Base-by-base conservation (phyloP, 2,797 vertebrate species). In the Protosalanx chinensis region DNA sequence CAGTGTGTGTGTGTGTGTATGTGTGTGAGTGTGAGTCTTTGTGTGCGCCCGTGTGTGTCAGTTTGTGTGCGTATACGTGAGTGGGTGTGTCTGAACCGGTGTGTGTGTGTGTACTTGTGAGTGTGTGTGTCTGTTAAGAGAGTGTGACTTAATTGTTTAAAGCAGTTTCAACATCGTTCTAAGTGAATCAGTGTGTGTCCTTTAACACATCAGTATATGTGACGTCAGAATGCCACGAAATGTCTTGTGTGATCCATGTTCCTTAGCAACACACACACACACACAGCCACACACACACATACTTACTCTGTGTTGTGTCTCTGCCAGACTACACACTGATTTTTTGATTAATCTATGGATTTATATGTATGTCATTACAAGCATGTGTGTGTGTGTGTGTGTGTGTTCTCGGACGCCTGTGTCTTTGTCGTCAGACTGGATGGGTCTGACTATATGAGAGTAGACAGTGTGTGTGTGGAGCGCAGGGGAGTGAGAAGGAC, bases 401-500 rank as follows among this genome's bases (percentile, higher is more conserved):
- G 23, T 79, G 72, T 76, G 78, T 64, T 68, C 73, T 64, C 78
- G 73, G 79, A 81, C 67, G 76, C 78, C 75, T 77, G 78, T 62
- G 81, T 85, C 82, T 88, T 86, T 82, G 41, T 81, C 82, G 85
- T 84, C 10, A 68, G 75, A 69, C 81, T 82, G 87, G 82, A 89
- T 85, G 86, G 84, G 82, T 81, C 81, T 68, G 67, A 86, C 84
- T 91, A 88, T 90, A 91, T 93, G 89, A 92, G 83, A 92, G 90
- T 90, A 87, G 91, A 92, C 91, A 90, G 90, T 89, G 86, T 86
- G 89, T 81, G 85, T 67, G 83, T 83, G 80, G 86, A 87, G 85
- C 89, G 87, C 88, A 86, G 81, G 82, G 82, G 84, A 90, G 87
- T 90, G 88, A 91, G 89, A 91, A 91, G 90, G 89, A 88, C 87